phyloP scores from a whole-genome alignment of 2,113 vertebrate genomes.

The Silurus meridionalis region DNA sequence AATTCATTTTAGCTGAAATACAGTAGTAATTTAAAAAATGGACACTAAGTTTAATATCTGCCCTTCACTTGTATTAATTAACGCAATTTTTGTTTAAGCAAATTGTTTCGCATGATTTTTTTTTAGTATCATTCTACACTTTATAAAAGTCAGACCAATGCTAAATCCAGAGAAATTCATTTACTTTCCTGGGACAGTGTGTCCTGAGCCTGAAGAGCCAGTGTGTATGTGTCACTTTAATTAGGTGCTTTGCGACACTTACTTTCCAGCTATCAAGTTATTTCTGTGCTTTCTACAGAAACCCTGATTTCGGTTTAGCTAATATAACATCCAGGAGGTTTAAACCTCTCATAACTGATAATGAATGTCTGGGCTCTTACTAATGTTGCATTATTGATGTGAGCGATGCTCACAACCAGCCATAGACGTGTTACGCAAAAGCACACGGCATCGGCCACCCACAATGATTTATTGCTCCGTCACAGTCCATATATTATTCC shows the following conservation, averaged over 20 bases:
- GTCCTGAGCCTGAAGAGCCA: not conserved
- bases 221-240: not conserved
- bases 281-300: constrained; percentile 16
- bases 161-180: not conserved
- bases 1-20: not conserved
- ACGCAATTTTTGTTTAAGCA: not conserved
- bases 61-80: not conserved
- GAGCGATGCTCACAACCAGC: not conserved
- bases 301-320: not conserved
- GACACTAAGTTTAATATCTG: not conserved
- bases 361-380: constrained; percentile 33
- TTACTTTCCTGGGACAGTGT: not conserved
- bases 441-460: not conserved
- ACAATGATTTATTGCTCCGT: constrained; percentile 15
- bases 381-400: constrained; percentile 43
- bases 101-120: not conserved
- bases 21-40: not conserved
- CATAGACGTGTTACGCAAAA: constrained; percentile 3
- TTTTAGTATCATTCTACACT: not conserved
- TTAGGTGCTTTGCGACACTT: not conserved
- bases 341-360: constrained; percentile 22
- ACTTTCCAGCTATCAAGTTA: constrained; percentile 4
- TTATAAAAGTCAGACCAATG: not conserved
- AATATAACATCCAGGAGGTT: constrained; percentile 12
- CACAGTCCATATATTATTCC: constrained; percentile 21